Evolutionary conservation across 2,113 vertebrate genomes (phyloP), one percentile per base, ranked within the genome.

Genomic region (Sapajus apella): DNA sequence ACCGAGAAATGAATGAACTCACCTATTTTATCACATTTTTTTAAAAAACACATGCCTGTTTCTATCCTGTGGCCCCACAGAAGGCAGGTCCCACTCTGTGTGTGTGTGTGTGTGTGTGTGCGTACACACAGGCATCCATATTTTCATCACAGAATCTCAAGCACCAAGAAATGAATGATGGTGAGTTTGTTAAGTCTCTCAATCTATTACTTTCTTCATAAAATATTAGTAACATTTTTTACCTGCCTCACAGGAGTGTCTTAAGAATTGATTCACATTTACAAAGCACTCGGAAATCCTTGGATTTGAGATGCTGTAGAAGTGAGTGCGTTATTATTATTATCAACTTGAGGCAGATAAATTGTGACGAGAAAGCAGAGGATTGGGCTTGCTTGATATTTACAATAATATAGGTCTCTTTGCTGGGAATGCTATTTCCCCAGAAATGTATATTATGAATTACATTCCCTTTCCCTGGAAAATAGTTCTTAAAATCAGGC

Each of bases 301-400:
- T 94, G 58, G 45, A 96, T 92, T 87, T 96, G 80, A 94, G 87
- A 90, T 88, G 73, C 35, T 83, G 6, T 64, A 64, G 90, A 97
- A 97, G 58, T 88, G 92, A 96, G 93, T 68, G 47, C 70, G 94
- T 97, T 97, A 97, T 97, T 96, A 94, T 97, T 97, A 97, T 94
- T 90, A 97, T 92, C 95, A 93, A 97, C 96, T 90, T 47, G 96
- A 96, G 97, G 77, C 37, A 35, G 64, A 97, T 97, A 98, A 98
- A 97, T 97, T 82, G 61, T 96, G 90, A 94, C 50, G 90, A 96
- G 92, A 97, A 97, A 82, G 55, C 47, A 64, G 90, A 96, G 50
- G 43, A 82, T 84, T 87, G 77, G 86, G 89, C 89, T 43, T 50
- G 16, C 72, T 94, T 96, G 92, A 55, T 92, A 95, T 98, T 98